Conservation (phyloP, 2,797 vertebrate species). For the Sternarchorhynchus goeldii region DNA sequence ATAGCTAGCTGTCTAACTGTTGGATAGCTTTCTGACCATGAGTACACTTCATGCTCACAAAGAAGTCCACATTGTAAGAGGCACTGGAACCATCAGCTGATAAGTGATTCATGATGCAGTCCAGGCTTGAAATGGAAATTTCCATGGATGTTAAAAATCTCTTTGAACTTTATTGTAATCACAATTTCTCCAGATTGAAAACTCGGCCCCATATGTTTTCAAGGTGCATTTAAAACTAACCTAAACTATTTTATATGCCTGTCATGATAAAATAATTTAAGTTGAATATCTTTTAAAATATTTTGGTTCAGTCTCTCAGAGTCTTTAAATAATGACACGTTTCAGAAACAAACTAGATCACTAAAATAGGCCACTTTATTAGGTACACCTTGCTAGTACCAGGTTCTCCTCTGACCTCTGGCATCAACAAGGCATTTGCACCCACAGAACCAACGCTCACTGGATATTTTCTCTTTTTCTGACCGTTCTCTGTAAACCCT, state of each 20-base stretch:
- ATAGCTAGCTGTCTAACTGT: background rate
- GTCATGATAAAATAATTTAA: background rate
- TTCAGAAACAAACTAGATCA: too few species aligned
- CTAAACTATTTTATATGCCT: slow-evolving; percentile 1
- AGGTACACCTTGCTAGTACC: too few species aligned
- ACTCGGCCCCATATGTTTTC: background rate
- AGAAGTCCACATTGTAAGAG: slow-evolving; percentile 39
- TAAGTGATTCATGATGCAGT: slow-evolving; percentile 2
- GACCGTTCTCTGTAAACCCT: too few species aligned
- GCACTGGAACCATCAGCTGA: slow-evolving; percentile 34
- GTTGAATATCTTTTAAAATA: too few species aligned
- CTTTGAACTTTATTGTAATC: background rate
- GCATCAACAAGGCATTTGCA: slow-evolving; percentile 31
- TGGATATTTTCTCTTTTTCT: background rate
- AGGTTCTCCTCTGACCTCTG: slow-evolving; percentile 42
- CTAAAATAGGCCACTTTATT: too few species aligned
- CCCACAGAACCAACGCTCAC: slow-evolving; percentile 24
- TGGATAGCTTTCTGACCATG: slow-evolving; percentile 33
- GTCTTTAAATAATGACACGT: too few species aligned
- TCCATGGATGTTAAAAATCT: slow-evolving; percentile 5
- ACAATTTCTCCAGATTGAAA: slow-evolving; percentile 19
- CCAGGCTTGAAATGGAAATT: slow-evolving; percentile 15
- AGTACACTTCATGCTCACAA: slow-evolving; percentile 28
- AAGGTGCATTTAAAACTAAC: background rate
- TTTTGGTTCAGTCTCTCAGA: too few species aligned